Evolutionary conservation across 1,140 invertebrate genomes (phyloP).

Genomic region (Globodera rostochiensis): DNA sequence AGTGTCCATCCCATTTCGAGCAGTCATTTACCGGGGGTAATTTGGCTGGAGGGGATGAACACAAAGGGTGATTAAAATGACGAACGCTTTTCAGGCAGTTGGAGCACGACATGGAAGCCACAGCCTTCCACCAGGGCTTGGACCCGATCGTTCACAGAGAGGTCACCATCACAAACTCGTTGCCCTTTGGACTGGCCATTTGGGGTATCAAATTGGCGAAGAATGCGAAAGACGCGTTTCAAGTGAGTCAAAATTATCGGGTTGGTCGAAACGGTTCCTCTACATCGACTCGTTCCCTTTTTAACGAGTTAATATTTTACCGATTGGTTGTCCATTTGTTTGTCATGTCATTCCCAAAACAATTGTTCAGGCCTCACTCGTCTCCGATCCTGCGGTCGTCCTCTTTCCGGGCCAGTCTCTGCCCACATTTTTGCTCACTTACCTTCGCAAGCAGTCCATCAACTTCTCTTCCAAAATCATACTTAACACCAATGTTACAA

Average conservation of each 20-base stretch:
- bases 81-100: constrained; percentile 39
- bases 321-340: too few relatives aligned
- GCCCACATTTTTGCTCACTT: constrained; percentile 71
- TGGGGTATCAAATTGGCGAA: constrained; percentile 43
- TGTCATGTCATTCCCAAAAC: too few relatives aligned
- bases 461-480: constrained; percentile 74
- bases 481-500: constrained; percentile 77
- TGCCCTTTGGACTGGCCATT: constrained; percentile 50
- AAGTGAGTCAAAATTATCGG: constrained; percentile 15
- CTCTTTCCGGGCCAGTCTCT: constrained; percentile 72
- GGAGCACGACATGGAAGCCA: constrained; percentile 43
- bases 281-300: too few relatives aligned
- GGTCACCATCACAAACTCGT: constrained; percentile 43
- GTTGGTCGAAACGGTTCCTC: too few relatives aligned
- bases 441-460: constrained; percentile 69
- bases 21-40: constrained; percentile 34
- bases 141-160: constrained; percentile 30
- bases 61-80: background rate
- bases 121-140: constrained; percentile 46
- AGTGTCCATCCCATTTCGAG: constrained; percentile 49
- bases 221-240: constrained; percentile 37
- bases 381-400: constrained; percentile 34
- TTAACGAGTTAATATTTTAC: too few relatives aligned
- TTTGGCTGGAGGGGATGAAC: background rate
- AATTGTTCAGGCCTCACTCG: constrained; percentile 36